These are phyloP conservation scores for Macropodus opercularis DNA, from an alignment of 2,797 vertebrate species.

Conservation along the genomic window DNA sequence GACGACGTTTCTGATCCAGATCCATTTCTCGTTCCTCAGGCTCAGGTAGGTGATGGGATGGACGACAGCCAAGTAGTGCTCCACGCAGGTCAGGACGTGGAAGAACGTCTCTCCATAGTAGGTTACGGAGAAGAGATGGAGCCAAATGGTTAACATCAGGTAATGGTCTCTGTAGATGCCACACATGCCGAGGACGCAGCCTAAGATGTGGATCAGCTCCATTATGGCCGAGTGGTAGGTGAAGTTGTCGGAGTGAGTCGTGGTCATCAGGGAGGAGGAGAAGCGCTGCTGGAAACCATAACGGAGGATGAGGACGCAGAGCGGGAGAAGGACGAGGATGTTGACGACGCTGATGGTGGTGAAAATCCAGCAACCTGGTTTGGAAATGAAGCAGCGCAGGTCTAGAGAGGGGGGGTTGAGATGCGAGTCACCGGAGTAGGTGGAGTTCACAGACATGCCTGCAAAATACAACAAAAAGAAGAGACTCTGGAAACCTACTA, in stretches of 20 bases:
- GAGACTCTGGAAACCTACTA: too few species aligned
- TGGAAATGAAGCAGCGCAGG: too few species aligned
- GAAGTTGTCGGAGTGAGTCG: conserved; percentile 13
- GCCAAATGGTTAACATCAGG: not conserved
- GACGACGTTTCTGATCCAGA: not conserved
- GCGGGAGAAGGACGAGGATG: not conserved
- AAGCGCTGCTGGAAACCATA: not conserved
- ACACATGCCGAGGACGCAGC: not conserved
- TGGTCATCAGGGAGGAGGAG: not conserved
- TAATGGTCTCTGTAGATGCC: not conserved
- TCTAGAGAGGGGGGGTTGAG: not conserved
- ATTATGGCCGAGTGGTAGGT: conserved; percentile 9
- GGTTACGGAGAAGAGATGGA: rapidly evolving
- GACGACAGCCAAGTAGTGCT: conserved; percentile 29
- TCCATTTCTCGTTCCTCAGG: not conserved
- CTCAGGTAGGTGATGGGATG: conserved; percentile 15
- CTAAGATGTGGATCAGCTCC: conserved; percentile 1
- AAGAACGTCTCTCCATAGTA: not conserved
- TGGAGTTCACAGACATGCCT: conserved; percentile 10
- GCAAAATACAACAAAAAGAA: too few species aligned
- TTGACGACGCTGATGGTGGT: not conserved
- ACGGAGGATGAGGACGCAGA: conserved; percentile 1
- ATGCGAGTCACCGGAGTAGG: not conserved
- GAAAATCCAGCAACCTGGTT: not conserved
- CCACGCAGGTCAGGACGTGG: conserved; percentile 12